Evolutionary conservation across 2,113 vertebrate genomes (phyloP).

Genomic region (Lophotis ruficrista): DNA sequence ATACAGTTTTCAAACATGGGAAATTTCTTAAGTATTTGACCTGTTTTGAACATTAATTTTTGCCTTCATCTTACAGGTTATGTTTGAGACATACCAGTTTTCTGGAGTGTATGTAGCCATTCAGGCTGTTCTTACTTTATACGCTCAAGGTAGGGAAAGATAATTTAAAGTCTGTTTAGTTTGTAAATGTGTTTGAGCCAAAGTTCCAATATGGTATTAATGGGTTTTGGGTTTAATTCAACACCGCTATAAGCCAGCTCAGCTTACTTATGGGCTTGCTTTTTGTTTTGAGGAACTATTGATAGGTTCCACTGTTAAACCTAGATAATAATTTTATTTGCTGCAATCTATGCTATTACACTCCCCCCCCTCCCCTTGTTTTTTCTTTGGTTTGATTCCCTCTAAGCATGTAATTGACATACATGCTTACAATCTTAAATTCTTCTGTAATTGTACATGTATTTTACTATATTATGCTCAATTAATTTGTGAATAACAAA

Average conservation of each 20-base stretch:
- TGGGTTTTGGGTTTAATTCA: background rate
- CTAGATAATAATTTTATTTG: background rate
- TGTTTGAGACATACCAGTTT: conserved; percentile 99
- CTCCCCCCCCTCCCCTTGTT: accelerated
- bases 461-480: background rate
- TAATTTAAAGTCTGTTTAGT: background rate
- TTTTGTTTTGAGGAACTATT: background rate
- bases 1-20: background rate
- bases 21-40: background rate
- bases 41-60: conserved; percentile 9
- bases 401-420: background rate
- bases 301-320: background rate
- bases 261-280: background rate
- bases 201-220: background rate
- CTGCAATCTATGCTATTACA: background rate
- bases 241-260: background rate
- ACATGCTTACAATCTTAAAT: background rate
- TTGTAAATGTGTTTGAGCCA: background rate
- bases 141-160: conserved; percentile 91
- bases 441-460: background rate
- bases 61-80: conserved; percentile 82
- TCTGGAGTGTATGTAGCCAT: conserved; percentile 96
- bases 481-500: background rate
- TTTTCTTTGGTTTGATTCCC: background rate
- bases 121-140: conserved; percentile 96